These are phyloP conservation scores for Denticeps clupeoides DNA, from an alignment of 2,797 vertebrate genomes.

Conservation along the genomic window DNA sequence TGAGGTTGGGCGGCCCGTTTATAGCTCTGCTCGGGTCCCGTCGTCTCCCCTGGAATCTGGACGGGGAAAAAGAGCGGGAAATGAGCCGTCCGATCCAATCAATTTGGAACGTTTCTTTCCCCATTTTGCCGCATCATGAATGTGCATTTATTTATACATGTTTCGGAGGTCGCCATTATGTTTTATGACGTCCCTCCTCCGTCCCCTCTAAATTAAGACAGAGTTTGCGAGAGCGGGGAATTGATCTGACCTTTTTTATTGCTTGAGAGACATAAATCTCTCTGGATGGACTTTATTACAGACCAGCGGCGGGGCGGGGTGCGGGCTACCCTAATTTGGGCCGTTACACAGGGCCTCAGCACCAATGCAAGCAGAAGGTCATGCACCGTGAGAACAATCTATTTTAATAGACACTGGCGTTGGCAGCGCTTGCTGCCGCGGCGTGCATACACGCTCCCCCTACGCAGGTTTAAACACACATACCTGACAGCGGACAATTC, in stretches of 20 bases:
- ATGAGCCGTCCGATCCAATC: constrained; percentile 38
- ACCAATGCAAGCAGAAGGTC: constrained; percentile 37
- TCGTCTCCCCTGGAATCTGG: constrained; percentile 35
- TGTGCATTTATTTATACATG: constrained; percentile 42
- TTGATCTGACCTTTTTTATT: constrained; percentile 59
- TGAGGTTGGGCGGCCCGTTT: constrained; percentile 46
- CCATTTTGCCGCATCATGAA: constrained; percentile 40
- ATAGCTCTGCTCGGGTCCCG: constrained; percentile 39
- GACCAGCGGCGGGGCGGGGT: constrained; percentile 33
- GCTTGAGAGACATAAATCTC: constrained; percentile 48
- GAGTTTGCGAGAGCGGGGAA: constrained; percentile 38
- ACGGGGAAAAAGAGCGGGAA: constrained; percentile 10
- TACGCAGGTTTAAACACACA: constrained; percentile 19
- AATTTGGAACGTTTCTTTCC: constrained; percentile 33
- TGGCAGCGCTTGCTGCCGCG: constrained; percentile 7
- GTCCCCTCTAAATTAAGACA: constrained; percentile 49
- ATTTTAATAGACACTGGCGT: constrained; percentile 27
- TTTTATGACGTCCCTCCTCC: constrained; percentile 21
- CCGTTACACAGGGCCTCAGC: constrained; percentile 41
- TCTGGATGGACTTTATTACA: constrained; percentile 46
- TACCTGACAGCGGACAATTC: constrained; percentile 10
- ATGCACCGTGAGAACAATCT: constrained; percentile 23
- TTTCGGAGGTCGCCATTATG: constrained; percentile 25
- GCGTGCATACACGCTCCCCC: constrained; percentile 8
- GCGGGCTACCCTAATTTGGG: constrained; percentile 44